A percentile compares a stretch with the other conserved stretches of the same genome.
Conservation (phyloP, 2,113 vertebrate species). For the Lota lota region DNA sequence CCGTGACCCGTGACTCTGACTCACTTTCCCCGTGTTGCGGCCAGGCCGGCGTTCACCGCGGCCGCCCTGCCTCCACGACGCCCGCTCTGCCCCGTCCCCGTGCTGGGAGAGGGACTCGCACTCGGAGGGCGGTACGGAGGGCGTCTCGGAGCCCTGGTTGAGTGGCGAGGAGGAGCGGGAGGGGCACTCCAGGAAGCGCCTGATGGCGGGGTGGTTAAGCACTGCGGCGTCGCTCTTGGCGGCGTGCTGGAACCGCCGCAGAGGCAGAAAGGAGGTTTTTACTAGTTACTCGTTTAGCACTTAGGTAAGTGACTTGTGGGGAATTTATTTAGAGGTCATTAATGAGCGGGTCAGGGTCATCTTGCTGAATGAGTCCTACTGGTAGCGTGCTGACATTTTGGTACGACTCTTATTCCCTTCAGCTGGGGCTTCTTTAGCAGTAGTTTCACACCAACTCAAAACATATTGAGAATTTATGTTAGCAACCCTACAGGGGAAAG, state of each 20-base stretch:
- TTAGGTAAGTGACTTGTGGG: background rate
- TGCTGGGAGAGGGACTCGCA: slow-evolving; percentile 91
- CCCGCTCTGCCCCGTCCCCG: slow-evolving; percentile 79
- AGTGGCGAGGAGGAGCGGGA: slow-evolving; percentile 93
- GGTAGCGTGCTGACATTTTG: too few species aligned
- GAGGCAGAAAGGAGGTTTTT: background rate
- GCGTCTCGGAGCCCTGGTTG: slow-evolving; percentile 92
- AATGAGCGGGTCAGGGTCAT: too few species aligned
- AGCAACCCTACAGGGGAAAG: too few species aligned
- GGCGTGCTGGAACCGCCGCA: slow-evolving; percentile 57
- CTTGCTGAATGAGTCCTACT: too few species aligned
- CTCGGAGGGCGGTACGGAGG: slow-evolving; percentile 89
- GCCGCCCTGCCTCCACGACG: slow-evolving; percentile 70
- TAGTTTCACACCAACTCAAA: background rate
- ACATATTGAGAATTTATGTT: background rate
- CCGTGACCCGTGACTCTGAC: slow-evolving; percentile 1
- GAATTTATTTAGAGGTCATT: too few species aligned
- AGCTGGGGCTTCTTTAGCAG: background rate
- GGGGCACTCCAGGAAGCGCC: slow-evolving; percentile 91
- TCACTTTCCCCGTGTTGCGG: slow-evolving; percentile 81
- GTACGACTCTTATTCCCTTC: too few species aligned
- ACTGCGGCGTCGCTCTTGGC: slow-evolving; percentile 82
- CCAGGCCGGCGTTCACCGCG: slow-evolving; percentile 79
- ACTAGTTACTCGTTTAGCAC: background rate
- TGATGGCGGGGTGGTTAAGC: slow-evolving; percentile 95